Evolutionary conservation across 2,797 vertebrate genomes (phyloP), one percentile per base, ranked within the genome.

Genomic region (Myripristis jacobus): DNA sequence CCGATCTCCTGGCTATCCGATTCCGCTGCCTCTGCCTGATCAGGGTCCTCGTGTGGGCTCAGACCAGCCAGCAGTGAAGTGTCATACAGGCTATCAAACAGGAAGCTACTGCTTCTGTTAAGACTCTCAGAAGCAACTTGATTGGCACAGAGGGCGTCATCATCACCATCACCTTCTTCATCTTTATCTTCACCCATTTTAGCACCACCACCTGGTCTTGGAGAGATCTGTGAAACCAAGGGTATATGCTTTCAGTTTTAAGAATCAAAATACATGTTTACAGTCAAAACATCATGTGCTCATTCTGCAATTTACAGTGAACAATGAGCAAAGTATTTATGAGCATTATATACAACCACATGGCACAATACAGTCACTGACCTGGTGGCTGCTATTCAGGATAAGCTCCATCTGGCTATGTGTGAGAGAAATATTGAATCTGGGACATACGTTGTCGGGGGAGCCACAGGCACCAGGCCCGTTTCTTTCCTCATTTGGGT

Each of bases 331-430:
- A 22, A 25, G 10, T 13, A 19, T 52, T 24, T 2, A 22, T 15
- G 16, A 27, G 15, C 1, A 52, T 16, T 43, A 15, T 43, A 43
- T 43, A 5, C 4, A 43, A 16, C 3, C 15, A 43, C 50, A 52
- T 52, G 19, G 18, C 5, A 47, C n/a, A 9, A 47, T 47, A 10
- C n/a, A 81, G 57, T 77, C 56, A 70, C 83, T 85, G 82, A 94
- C 93, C 85, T 95, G 95, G 36, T 94, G 94, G 81, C 93, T 93
- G 79, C 93, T 96, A 89, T 93, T 91, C 38, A 99, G 92, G 87
- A 99, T 95, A 77, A 93, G 93, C 72, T 96, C 95, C 79, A 98
- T 92, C 70, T 99, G 96, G 57, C 96, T 97, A 65, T 98, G 96
- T 1, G 95, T 96, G 60, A 98, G 84, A 73, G 97, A 98, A 84